Base-by-base conservation (phyloP, 2,797 vertebrate genomes). In the Sciurus vulgaris region DNA sequence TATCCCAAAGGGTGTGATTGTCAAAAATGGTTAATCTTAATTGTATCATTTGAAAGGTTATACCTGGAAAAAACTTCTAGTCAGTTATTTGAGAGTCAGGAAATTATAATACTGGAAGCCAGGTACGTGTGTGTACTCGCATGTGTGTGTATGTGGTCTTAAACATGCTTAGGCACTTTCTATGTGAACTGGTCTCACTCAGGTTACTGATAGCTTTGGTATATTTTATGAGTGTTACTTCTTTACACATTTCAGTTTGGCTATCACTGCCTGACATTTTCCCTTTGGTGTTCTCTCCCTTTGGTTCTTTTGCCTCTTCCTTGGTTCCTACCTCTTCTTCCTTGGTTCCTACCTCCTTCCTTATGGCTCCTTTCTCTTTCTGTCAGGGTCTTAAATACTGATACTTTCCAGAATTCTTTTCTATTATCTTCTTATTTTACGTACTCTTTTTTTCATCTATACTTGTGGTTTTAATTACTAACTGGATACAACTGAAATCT, bases 361-460 rank as follows among this genome's bases (percentile, higher is more conserved):
- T 65, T 74, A 26, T 65, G 54, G 28, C 13, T 91, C 14, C 54
- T 79, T 82, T 84, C 22, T 83, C 22, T 91, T 88, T 91, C 22
- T 74, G 54, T 13, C 18, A 63, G 49, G 12, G 69, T 93, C 17
- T 74, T 73, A 84, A 84, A 63, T 88, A 54, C 33, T 78, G 20
- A 81, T 76, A 22, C 70, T 89, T 88, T 83, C 69, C 38, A 91
- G 79, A 86, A 92, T 92, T 86, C n/a, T 93, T 65, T 93, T n/a
- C 35, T 82, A 22, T 12, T 33, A n/a, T 91, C 30, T 38, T 84
- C 70, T 79, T 94, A 13, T 49, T 92, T 79, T 96, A 41, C 89
- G 63, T 28, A 86, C 0, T 70, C 14, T 38, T 7, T 79, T 86
- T 79, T 92, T 15, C 6, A 59, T 81, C 15, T 59, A 65, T 17